These are phyloP conservation scores for Rhipidura dahli DNA, from an alignment of 2,113 vertebrate species.

Conservation along the genomic window DNA sequence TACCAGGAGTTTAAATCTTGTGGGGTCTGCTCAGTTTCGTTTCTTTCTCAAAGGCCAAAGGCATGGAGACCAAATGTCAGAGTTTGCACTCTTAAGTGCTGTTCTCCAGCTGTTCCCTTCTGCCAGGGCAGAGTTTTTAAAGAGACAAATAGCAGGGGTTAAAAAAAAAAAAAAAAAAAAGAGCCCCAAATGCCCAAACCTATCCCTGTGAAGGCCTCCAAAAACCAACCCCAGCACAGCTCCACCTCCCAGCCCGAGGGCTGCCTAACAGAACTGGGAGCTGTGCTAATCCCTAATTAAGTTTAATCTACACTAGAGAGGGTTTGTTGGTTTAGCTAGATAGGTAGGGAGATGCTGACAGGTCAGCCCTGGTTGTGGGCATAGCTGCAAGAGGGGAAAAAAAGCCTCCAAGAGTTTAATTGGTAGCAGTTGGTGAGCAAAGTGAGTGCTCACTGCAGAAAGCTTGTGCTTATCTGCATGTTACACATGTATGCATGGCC, in stretches of 20 bases:
- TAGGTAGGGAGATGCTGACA: neutral
- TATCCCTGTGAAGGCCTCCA: neutral
- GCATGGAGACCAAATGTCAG: neutral
- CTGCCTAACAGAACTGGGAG: neutral
- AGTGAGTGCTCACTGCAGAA: neutral
- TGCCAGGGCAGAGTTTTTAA: neutral
- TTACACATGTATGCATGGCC: no score
- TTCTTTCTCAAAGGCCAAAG: neutral
- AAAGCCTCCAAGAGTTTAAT: neutral
- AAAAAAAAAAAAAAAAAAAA: neutral
- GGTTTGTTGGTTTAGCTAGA: neutral
- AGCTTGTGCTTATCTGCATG: fast-evolving
- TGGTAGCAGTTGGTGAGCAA: neutral
- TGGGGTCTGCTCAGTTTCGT: neutral
- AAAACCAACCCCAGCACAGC: neutral
- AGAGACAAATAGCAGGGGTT: neutral
- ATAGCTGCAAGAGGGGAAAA: neutral
- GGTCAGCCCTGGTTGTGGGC: neutral
- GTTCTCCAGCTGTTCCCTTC: neutral
- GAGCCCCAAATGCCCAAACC: neutral
- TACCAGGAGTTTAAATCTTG: neutral
- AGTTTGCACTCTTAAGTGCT: neutral
- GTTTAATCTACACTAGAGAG: neutral
- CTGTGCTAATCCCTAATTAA: neutral
- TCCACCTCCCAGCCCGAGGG: neutral